A percentile compares a stretch with the other conserved stretches of the same genome.
phyloP scores from a whole-genome alignment of 2,113 vertebrate species.

The Telmatochromis brachygnathus region DNA sequence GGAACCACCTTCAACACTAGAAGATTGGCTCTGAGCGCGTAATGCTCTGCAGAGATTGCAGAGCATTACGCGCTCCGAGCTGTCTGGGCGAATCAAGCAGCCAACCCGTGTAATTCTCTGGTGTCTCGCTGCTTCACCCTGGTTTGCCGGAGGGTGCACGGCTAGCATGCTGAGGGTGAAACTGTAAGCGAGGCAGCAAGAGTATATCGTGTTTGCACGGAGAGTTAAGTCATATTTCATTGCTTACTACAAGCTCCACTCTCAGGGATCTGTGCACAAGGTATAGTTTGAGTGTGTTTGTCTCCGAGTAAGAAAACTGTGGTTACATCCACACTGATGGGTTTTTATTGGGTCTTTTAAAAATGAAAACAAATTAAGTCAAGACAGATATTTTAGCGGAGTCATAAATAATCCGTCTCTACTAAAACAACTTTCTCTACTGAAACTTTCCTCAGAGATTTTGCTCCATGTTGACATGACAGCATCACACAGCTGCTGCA shows the following conservation, averaged over 20 bases:
- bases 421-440: not conserved
- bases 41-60: not conserved
- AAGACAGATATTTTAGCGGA: not conserved
- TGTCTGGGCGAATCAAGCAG: not conserved
- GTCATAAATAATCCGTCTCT: not conserved
- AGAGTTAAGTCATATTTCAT: constrained; percentile 2
- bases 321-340: not conserved
- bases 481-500: not conserved
- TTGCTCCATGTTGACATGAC: not conserved
- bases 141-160: not conserved
- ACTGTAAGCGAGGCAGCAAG: not conserved
- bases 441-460: not conserved
- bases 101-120: not conserved
- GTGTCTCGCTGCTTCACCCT: not conserved
- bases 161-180: not conserved
- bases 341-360: not conserved
- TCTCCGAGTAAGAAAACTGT: not conserved
- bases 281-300: not conserved
- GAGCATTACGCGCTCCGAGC: not conserved
- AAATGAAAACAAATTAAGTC: not conserved
- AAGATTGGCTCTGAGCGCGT: not conserved
- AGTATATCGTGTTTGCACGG: not conserved
- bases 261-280: not conserved
- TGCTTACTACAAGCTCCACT: not conserved
- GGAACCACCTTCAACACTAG: not conserved